Conservation (phyloP, 2,888 invertebrate genomes). For the Pardosa pseudoannulata region DNA sequence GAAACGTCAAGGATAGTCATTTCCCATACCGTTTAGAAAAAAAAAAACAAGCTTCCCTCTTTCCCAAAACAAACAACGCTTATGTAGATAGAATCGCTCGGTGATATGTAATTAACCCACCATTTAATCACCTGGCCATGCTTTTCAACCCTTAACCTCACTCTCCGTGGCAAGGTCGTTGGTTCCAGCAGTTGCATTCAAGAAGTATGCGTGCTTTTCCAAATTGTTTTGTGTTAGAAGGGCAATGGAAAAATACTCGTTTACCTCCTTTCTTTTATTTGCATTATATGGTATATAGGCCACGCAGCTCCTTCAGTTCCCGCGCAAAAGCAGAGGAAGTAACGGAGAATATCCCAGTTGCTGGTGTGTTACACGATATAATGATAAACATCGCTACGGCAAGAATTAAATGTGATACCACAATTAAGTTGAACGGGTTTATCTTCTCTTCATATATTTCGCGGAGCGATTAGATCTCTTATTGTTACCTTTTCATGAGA, state of each 20-base stretch:
- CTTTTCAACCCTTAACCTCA: constrained; percentile 3
- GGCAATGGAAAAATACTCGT: not conserved
- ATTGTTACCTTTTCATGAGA: no score
- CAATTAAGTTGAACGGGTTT: no score
- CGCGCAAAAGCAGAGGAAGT: not conserved
- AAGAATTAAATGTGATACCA: no score
- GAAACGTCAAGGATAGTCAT: constrained; percentile 4
- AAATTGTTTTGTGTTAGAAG: not conserved
- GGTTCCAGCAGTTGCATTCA: not conserved
- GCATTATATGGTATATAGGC: not conserved
- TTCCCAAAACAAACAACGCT: not conserved
- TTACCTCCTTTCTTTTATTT: not conserved
- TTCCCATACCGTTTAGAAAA: not conserved
- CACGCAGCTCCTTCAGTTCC: not conserved
- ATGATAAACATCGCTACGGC: not conserved
- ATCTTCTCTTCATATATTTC: no score
- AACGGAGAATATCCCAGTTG: not conserved
- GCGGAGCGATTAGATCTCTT: no score
- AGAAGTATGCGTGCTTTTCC: not conserved
- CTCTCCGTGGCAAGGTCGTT: not conserved
- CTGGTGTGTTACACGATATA: not conserved
- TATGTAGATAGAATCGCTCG: not conserved
- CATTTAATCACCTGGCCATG: not conserved
- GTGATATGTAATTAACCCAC: not conserved
- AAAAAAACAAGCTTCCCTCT: not conserved